Evolutionary conservation across 2,113 vertebrate species (phyloP), one percentile per base, ranked within the genome.

Genomic region (Euleptes europaea): DNA sequence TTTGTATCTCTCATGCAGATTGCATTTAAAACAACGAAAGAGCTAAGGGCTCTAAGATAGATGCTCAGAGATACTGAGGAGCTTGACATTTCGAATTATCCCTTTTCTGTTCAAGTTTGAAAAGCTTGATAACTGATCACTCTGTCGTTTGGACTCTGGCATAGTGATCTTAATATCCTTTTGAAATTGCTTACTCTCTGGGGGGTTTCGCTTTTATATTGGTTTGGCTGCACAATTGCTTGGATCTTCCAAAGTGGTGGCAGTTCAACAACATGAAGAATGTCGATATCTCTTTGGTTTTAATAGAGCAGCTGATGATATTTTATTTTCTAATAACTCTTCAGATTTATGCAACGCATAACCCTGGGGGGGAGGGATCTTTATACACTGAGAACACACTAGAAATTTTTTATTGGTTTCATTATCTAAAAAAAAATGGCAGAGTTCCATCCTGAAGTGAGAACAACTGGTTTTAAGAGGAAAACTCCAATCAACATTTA

Each of bases 391-490:
- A 91, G 70, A 91, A 89, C 33, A 21, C 88, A 88, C 57, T 83
- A 28, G 76, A 84, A 67, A 74, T 60, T 13, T 79, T 92, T 89
- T 82, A 23, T 91, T 92, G 77, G 86, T 94, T 88, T 88, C 33
- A 42, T 81, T 86, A 49, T 76, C 49, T 88, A 11, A 38, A 49
- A 38, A 49, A 63, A 89, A 81, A 84, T 74, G 72, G 63, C 78
- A 88, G 80, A 85, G 47, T 28, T 31, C 87, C 88, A 83, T 82
- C 92, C 57, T 91, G 94, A 87, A 75, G n/a, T 89, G 88, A 85
- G 73, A 88, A 84, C 71, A 60, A n/a, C 73, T 94, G 31, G 93
- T 95, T 95, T 88, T 49, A n/a, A 90, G 95, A 90, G 88, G 77
- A 44, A 83, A 63, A 86, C 54, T 95, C 88, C 84, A 94, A 88